Evolutionary conservation across 2,888 invertebrate genomes (phyloP), one percentile per base, ranked within the genome.

Genomic region (Salpingus planirostris): DNA sequence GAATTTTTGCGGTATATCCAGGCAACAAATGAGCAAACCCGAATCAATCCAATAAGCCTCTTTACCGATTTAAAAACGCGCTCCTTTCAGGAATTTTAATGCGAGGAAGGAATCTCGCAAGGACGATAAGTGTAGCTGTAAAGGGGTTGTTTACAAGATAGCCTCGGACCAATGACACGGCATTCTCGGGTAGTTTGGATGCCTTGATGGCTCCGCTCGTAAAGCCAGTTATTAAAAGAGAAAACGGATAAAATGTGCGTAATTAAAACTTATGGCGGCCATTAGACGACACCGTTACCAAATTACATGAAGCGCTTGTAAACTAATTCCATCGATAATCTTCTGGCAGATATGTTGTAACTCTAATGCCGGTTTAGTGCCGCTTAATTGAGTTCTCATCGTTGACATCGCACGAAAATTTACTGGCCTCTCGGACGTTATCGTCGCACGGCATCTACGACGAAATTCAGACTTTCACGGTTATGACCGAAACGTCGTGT

Each of bases 331-430:
- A 31, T 34, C 33, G 39, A 39, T 39, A 39, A 39, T 39, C 33
- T 25, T 21, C 27, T 28, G 31, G 26, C 24, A 29, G 33, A 29
- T 33, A 33, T 30, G 37, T 38, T 38, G 31, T 34, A 34, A 26
- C 34, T 30, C 31, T 31, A 34, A 34, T 23, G 25, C 29, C 28
- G 31, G 33, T 35, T 38, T 35, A 31, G 31, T 38, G 25, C 15
- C 30, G 28, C 34, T 38, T 39, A 39, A 39, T 39, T 39, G 39
- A 39, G 39, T 35, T 39, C 39, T 39, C 39, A 39, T 31, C 33
- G 38, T 37, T 31, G 33, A 37, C 38, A 33, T 25, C 34, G 21
- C 26, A 11, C 22, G 27, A 32, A 35, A 39, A 35, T 39, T 39
- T 32, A 27, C 32, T 29, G 26, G 28, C 31, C 24, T 36, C 28